Evolutionary conservation across 2,113 vertebrate genomes (phyloP).

Genomic region (Ancistrus triradiatus): DNA sequence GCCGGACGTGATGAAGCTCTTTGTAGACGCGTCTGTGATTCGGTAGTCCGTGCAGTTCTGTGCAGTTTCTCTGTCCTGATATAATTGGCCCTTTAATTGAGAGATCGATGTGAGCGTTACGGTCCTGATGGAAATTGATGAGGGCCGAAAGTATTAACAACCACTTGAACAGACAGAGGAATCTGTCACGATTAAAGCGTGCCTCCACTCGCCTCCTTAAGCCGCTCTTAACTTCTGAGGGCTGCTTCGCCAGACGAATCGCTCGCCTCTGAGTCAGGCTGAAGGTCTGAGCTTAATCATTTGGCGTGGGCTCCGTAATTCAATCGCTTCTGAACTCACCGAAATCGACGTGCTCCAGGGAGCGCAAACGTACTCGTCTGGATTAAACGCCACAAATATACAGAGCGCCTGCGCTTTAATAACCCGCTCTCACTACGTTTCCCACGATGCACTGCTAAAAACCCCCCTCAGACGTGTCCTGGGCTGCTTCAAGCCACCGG

Average conservation of each 20-base stretch:
- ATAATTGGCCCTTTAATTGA: background rate
- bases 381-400: background rate
- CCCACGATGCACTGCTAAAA: background rate
- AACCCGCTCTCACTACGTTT: background rate
- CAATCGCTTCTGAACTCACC: too few species aligned
- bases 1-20: too few species aligned
- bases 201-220: constrained; percentile 28
- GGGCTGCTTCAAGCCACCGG: background rate
- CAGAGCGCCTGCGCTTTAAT: background rate
- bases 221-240: constrained; percentile 23
- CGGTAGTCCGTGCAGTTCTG: background rate
- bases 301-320: background rate
- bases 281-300: background rate
- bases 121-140: constrained; percentile 42
- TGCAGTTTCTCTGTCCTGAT: constrained; percentile 38
- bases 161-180: constrained; percentile 23
- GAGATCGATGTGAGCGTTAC: constrained; percentile 38
- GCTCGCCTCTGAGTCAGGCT: background rate
- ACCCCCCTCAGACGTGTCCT: too few species aligned
- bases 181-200: constrained; percentile 57
- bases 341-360: too few species aligned
- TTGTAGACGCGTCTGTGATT: background rate
- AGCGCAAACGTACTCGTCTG: background rate
- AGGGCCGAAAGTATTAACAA: constrained; percentile 46
- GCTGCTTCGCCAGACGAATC: constrained; percentile 46